These are phyloP conservation scores for Petaurus breviceps DNA, from an alignment of 2,113 vertebrate genomes.

Conservation along the genomic window DNA sequence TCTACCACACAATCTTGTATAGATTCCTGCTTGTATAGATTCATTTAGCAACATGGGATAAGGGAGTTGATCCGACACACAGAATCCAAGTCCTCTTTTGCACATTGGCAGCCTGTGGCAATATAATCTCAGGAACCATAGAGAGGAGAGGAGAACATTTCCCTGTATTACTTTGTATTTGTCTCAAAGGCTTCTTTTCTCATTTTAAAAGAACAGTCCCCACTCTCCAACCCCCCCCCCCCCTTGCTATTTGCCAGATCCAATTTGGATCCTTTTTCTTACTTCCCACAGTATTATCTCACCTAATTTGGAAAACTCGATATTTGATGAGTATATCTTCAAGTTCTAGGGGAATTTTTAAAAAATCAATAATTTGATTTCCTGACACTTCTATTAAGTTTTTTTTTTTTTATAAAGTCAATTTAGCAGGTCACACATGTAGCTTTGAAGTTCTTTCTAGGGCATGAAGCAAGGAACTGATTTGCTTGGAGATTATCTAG, in stretches of 20 bases:
- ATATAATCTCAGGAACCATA: neutral
- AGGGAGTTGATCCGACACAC: neutral
- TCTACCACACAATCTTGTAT: neutral
- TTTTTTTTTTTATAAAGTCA: neutral
- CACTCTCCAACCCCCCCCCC: neutral
- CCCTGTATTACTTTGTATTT: neutral
- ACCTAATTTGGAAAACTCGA: neutral
- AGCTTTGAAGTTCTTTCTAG: neutral
- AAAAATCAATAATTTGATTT: neutral
- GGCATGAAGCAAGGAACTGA: neutral
- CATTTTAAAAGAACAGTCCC: neutral
- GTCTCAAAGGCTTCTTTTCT: neutral
- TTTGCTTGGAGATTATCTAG: neutral
- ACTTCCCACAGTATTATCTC: neutral
- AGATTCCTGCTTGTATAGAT: neutral
- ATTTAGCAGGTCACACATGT: neutral
- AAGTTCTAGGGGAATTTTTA: neutral
- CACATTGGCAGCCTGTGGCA: neutral
- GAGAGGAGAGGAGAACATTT: neutral
- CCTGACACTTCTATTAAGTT: neutral
- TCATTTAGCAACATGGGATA: neutral
- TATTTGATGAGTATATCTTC: neutral
- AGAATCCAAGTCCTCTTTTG: neutral
- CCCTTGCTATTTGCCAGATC: neutral
- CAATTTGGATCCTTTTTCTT: neutral